These are phyloP conservation scores for Ctenomys sociabilis DNA, from an alignment of 2,113 vertebrate genomes.

Conservation along the genomic window DNA sequence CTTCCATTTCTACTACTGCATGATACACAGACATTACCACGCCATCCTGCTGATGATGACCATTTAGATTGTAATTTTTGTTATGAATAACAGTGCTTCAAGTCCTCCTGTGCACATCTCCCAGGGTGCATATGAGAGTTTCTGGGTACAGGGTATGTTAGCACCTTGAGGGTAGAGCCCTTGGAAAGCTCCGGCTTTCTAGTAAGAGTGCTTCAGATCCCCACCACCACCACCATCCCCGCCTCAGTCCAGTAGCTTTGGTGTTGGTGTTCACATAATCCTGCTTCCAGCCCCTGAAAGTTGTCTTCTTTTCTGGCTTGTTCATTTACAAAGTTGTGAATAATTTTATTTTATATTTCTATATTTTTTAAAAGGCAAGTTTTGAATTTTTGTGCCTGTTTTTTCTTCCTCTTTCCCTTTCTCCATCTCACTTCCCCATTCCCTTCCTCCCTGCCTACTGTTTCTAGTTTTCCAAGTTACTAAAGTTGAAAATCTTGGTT, in stretches of 20 bases:
- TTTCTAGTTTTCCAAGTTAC: neutral
- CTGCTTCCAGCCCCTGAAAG: neutral
- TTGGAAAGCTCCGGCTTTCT: neutral
- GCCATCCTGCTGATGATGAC: neutral
- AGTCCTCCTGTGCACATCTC: neutral
- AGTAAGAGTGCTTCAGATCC: neutral
- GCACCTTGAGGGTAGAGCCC: neutral
- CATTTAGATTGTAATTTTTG: neutral
- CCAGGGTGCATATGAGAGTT: neutral
- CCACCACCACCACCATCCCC: neutral
- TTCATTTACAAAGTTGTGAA: slow-evolving; percentile 40
- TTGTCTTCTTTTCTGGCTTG: slow-evolving; percentile 2
- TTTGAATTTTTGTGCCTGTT: slow-evolving; percentile 31
- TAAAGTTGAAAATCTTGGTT: slow-evolving; percentile 26
- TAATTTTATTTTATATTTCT: slow-evolving; percentile 16
- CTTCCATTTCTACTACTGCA: neutral
- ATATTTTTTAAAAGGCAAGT: neutral
- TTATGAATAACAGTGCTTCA: neutral
- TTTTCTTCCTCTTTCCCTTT: neutral
- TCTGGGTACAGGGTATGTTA: neutral
- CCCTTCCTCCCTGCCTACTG: neutral
- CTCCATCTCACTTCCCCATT: neutral
- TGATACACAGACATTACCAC: fast-evolving
- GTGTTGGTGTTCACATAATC: neutral
- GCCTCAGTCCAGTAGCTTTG: neutral